These are phyloP conservation scores for Limnothrissa miodon DNA, from an alignment of 2,113 vertebrate species.

Conservation along the genomic window DNA sequence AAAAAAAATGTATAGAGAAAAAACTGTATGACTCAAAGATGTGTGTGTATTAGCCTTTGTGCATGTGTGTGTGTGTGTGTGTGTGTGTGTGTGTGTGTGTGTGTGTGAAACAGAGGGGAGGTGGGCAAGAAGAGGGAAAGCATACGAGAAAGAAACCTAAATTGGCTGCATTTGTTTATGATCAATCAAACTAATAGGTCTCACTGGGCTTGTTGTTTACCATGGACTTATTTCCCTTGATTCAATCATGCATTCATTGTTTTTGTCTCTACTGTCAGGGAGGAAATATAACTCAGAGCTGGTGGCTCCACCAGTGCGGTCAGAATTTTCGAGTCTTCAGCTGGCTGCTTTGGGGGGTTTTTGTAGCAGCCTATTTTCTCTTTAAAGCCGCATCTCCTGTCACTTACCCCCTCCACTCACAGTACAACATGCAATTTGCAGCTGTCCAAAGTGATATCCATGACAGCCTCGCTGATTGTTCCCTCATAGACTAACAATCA, in stretches of 20 bases:
- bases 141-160: conserved; percentile 35
- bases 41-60: background rate
- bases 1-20: background rate
- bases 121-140: background rate
- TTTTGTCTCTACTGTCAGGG: conserved; percentile 47
- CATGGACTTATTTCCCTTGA: conserved; percentile 55
- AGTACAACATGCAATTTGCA: conserved; percentile 64
- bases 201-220: conserved; percentile 56
- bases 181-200: conserved; percentile 62
- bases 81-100: background rate
- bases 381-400: conserved; percentile 60
- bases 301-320: conserved; percentile 40
- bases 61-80: background rate
- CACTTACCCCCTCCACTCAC: conserved; percentile 35
- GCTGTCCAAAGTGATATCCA: conserved; percentile 65
- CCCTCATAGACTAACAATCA: conserved; percentile 68
- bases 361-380: conserved; percentile 27
- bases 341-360: conserved; percentile 40
- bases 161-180: conserved; percentile 53
- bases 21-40: background rate
- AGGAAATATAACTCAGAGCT: conserved; percentile 58
- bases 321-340: conserved; percentile 52
- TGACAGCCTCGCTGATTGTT: conserved; percentile 63
- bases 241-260: conserved; percentile 63
- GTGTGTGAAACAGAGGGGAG: background rate